These are phyloP conservation scores for Napeogenes sylphis DNA, from an alignment of 2,888 invertebrate species.

Conservation along the genomic window DNA sequence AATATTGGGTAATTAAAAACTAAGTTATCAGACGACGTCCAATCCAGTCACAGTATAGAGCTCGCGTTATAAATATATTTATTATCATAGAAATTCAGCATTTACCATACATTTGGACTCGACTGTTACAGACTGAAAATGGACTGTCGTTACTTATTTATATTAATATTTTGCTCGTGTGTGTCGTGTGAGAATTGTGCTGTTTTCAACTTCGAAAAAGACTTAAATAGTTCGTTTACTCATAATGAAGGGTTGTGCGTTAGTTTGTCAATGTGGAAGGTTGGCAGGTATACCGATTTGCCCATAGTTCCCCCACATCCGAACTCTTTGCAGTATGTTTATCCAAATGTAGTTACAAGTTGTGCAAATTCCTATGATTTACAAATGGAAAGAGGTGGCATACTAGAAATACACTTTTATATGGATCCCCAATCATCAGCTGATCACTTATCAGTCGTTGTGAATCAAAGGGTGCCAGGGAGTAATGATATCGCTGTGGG, in stretches of 20 bases:
- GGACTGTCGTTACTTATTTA: constrained; percentile 21
- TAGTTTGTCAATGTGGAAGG: constrained; percentile 36
- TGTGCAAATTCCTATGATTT: constrained; percentile 39
- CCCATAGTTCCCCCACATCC: constrained; percentile 35
- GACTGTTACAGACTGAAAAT: constrained; percentile 9
- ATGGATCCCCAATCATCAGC: constrained; percentile 33
- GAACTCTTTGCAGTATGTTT: constrained; percentile 39
- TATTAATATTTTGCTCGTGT: constrained; percentile 26
- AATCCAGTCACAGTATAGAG: constrained; percentile 17
- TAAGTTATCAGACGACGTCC: background rate
- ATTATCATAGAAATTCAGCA: constrained; percentile 31
- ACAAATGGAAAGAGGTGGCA: constrained; percentile 40
- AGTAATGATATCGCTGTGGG: constrained; percentile 33
- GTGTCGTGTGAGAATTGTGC: constrained; percentile 44
- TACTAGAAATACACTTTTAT: constrained; percentile 45
- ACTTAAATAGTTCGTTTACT: constrained; percentile 39
- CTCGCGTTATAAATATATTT: constrained; percentile 28
- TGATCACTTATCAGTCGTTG: constrained; percentile 43
- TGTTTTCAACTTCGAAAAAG: constrained; percentile 45
- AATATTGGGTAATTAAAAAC: background rate
- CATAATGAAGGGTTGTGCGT: constrained; percentile 36
- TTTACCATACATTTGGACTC: constrained; percentile 24
- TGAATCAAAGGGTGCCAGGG: constrained; percentile 34
- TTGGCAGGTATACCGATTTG: constrained; percentile 35
- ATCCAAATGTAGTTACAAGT: constrained; percentile 31